Conservation (phyloP, 2,113 vertebrate genomes). For the Morone saxatilis region DNA sequence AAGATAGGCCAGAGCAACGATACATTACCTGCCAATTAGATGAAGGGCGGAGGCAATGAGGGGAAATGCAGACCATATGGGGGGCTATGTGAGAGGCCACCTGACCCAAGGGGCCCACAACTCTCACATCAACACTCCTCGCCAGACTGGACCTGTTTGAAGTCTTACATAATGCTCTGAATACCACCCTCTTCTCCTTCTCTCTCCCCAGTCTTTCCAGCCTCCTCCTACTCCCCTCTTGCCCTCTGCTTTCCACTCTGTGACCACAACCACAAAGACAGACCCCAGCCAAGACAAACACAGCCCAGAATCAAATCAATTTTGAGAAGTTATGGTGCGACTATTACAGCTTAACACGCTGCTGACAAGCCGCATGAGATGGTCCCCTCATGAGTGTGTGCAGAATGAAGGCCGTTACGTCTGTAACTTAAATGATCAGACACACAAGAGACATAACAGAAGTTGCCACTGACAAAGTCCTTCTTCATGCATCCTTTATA, state of each 20-base stretch:
- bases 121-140: constrained; percentile 75
- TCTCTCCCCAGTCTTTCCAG: constrained; percentile 42
- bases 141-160: constrained; percentile 74
- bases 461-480: constrained; percentile 5
- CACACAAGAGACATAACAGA: constrained; percentile 39
- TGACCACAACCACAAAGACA: constrained; percentile 73
- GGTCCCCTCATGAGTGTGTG: constrained; percentile 48
- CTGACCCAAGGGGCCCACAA: constrained; percentile 80
- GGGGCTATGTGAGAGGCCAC: constrained; percentile 76
- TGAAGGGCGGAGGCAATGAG: constrained; percentile 54
- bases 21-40: constrained; percentile 86
- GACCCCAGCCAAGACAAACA: constrained; percentile 80
- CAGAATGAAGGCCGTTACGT: constrained; percentile 22
- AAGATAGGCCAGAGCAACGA: constrained; percentile 60
- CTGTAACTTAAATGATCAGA: constrained; percentile 46
- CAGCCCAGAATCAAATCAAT: constrained; percentile 77
- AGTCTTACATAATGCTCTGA: constrained; percentile 81
- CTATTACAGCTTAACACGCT: constrained; percentile 70
- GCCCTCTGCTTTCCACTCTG: constrained; percentile 62
- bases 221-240: constrained; percentile 37
- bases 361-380: constrained; percentile 73
- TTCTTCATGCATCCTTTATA: constrained; percentile 48
- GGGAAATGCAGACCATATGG: constrained; percentile 84
- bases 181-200: constrained; percentile 58
- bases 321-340: constrained; percentile 69